Conservation (phyloP, 2,113 vertebrate species). For the Petaurus breviceps region DNA sequence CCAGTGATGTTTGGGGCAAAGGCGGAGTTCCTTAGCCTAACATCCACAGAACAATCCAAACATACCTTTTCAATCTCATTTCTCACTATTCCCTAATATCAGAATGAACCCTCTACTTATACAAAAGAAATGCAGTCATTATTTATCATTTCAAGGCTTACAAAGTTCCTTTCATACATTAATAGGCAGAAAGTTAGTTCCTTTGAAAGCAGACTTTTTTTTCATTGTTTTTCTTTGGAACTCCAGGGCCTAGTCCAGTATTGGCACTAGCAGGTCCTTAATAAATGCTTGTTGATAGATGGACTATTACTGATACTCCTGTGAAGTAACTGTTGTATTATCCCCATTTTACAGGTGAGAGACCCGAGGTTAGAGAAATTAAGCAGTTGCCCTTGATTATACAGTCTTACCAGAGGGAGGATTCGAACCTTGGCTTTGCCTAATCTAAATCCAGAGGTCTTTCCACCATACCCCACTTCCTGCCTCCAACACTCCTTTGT, state of each 20-base stretch:
- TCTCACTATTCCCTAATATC: neutral
- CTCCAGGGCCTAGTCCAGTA: neutral
- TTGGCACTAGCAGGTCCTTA: neutral
- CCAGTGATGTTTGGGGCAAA: neutral
- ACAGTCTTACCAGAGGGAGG: neutral
- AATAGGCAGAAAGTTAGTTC: neutral
- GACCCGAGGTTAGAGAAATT: neutral
- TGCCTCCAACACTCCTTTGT: neutral
- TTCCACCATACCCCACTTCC: neutral
- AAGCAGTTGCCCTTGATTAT: neutral
- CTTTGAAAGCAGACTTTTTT: neutral
- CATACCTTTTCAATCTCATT: neutral
- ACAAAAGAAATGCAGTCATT: neutral
- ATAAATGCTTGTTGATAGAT: neutral
- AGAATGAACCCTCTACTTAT: neutral
- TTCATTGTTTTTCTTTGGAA: neutral
- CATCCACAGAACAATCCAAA: neutral
- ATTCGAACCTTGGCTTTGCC: neutral
- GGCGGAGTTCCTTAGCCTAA: neutral
- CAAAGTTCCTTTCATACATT: neutral
- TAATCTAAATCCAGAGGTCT: neutral
- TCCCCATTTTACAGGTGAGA: neutral
- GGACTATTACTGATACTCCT: fast-evolving
- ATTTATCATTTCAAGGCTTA: neutral
- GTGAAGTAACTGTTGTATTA: neutral